phyloP scores from a whole-genome alignment of 2,888 invertebrate species.

The Amiota minor region DNA sequence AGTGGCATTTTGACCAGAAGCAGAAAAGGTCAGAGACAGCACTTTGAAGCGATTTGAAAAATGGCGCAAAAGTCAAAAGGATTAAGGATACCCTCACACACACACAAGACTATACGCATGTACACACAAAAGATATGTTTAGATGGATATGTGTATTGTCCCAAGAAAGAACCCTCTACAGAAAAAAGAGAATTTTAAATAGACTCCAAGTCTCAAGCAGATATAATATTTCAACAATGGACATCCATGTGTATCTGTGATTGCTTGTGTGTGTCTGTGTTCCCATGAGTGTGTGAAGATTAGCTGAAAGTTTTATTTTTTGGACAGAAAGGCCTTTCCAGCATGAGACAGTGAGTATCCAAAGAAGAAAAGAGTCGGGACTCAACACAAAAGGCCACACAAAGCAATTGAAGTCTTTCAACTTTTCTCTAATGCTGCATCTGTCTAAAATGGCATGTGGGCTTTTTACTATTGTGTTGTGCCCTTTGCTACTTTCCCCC shows the following conservation, averaged over 20 bases:
- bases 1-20: slow-evolving; percentile 7
- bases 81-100: slow-evolving; percentile 25
- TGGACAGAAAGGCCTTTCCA: background rate
- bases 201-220: slow-evolving; percentile 2
- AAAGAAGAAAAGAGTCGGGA: no score
- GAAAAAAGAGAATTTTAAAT: slow-evolving; percentile 14
- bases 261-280: no score
- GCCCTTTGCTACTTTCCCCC: no score
- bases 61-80: slow-evolving; percentile 34
- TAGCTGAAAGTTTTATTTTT: slow-evolving; percentile 7
- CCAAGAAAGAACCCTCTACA: background rate
- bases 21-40: slow-evolving; percentile 4
- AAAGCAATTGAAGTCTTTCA: background rate
- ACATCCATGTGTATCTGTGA: background rate
- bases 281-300: slow-evolving; percentile 11
- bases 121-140: background rate
- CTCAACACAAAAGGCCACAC: background rate
- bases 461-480: background rate
- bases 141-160: background rate
- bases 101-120: background rate
- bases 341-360: no score
- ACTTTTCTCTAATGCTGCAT: background rate
- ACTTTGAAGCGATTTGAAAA: slow-evolving; percentile 32
- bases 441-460: slow-evolving; percentile 21
- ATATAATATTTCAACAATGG: background rate